These are phyloP conservation scores for Oryzias sinensis DNA, from an alignment of 2,797 vertebrate genomes.

Conservation along the genomic window DNA sequence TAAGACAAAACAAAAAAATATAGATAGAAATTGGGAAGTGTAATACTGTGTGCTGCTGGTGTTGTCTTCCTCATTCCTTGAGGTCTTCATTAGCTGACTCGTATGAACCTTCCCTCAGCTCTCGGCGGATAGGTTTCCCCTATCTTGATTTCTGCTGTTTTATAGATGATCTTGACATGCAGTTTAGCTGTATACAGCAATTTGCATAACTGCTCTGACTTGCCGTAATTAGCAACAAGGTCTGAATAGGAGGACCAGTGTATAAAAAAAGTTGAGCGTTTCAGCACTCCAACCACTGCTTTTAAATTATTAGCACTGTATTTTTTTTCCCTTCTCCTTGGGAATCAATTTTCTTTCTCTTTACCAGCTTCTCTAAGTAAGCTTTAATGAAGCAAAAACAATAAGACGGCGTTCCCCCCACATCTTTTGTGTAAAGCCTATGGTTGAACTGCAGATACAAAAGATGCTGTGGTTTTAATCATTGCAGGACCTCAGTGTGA, in stretches of 20 bases:
- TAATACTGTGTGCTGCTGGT: conserved; percentile 56
- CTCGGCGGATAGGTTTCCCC: conserved; percentile 13
- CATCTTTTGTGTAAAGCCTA: background rate
- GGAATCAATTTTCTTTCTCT: conserved; percentile 3
- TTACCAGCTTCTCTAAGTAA: conserved; percentile 28
- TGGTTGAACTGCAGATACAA: conserved; percentile 38
- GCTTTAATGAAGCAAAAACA: conserved; percentile 42
- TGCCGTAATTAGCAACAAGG: conserved; percentile 15
- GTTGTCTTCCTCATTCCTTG: conserved; percentile 54
- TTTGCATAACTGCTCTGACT: conserved; percentile 24
- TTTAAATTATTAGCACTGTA: conserved; percentile 51
- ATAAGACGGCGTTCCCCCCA: conserved; percentile 13
- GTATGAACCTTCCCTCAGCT: conserved; percentile 32
- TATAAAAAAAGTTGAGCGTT: conserved; percentile 41
- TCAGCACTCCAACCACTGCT: conserved; percentile 36
- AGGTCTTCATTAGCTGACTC: conserved; percentile 58
- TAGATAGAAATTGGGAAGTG: conserved; percentile 11
- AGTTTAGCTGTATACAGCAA: conserved; percentile 29
- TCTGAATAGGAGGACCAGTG: conserved; percentile 41
- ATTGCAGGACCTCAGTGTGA: conserved; percentile 68
- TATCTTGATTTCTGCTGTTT: conserved; percentile 31
- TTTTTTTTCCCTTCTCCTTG: conserved; percentile 23
- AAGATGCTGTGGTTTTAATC: conserved; percentile 44
- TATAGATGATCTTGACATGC: conserved; percentile 5
- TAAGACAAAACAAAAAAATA: conserved; percentile 17